Conservation (phyloP, 2,797 vertebrate species). For the Pipistrellus pygmaeus region DNA sequence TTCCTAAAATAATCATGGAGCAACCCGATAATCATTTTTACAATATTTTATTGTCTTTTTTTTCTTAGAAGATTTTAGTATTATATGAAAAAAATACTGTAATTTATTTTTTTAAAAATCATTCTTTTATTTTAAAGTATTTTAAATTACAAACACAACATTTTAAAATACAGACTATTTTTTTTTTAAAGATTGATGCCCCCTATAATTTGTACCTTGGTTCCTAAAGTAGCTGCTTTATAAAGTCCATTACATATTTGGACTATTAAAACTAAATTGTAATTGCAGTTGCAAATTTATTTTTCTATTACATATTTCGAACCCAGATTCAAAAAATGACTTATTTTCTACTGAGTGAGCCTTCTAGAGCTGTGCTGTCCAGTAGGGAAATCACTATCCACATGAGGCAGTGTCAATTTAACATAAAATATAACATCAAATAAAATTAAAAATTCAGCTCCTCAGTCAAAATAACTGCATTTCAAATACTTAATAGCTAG, state of each 20-base stretch:
- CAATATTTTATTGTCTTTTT: neutral
- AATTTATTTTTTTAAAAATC: neutral
- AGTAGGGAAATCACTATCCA: neutral
- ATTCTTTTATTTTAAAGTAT: neutral
- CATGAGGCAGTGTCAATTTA: neutral
- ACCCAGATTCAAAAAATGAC: neutral
- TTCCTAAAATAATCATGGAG: neutral
- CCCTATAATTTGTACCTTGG: neutral
- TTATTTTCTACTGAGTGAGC: neutral
- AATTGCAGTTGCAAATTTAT: conserved; percentile 5
- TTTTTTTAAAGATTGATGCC: neutral
- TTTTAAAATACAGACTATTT: neutral
- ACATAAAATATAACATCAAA: neutral
- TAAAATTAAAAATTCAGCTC: neutral
- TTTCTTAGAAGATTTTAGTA: neutral
- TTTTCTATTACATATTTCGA: neutral
- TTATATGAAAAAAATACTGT: neutral
- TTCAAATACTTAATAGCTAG: neutral
- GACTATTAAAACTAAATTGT: neutral
- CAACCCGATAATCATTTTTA: neutral
- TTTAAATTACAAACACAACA: neutral
- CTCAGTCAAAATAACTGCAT: neutral
- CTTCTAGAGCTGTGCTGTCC: neutral
- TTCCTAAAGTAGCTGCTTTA: neutral
- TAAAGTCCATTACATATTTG: neutral